Conservation (phyloP, 1,140 invertebrate species). For the Caenorhabditis briggsae region DNA sequence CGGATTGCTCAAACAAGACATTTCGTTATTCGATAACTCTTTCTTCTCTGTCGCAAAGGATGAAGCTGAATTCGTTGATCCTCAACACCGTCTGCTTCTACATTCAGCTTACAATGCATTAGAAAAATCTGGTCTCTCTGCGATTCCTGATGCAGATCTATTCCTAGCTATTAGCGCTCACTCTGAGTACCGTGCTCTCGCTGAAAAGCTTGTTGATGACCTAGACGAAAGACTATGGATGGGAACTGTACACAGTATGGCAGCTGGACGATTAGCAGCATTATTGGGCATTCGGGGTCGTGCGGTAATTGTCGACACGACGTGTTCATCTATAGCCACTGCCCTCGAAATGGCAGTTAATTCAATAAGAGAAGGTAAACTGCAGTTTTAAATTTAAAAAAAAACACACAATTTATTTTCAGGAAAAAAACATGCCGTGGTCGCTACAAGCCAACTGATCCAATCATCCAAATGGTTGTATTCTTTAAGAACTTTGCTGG, state of each 20-base stretch:
- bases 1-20: constrained; percentile 43
- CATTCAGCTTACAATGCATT: constrained; percentile 79
- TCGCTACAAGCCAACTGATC: constrained; percentile 56
- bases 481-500: constrained; percentile 25
- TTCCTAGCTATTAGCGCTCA: constrained; percentile 51
- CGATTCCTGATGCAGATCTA: constrained; percentile 43
- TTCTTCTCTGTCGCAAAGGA: constrained; percentile 81
- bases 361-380: constrained; percentile 46
- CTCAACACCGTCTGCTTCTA: constrained; percentile 80
- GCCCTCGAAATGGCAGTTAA: constrained; percentile 52
- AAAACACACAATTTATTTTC: not conserved
- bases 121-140: constrained; percentile 64
- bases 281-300: constrained; percentile 52
- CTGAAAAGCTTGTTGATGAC: constrained; percentile 51
- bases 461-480: constrained; percentile 56
- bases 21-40: constrained; percentile 79
- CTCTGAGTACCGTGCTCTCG: constrained; percentile 50
- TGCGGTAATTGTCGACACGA: constrained; percentile 58
- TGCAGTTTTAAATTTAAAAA: not conserved
- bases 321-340: constrained; percentile 56
- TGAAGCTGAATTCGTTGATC: constrained; percentile 80
- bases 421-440: constrained; percentile 52
- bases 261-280: constrained; percentile 47
- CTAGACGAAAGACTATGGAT: constrained; percentile 57
- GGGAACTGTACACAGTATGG: constrained; percentile 56